Conservation (phyloP, 1,140 invertebrate species). For the Helicoverpa zea region DNA sequence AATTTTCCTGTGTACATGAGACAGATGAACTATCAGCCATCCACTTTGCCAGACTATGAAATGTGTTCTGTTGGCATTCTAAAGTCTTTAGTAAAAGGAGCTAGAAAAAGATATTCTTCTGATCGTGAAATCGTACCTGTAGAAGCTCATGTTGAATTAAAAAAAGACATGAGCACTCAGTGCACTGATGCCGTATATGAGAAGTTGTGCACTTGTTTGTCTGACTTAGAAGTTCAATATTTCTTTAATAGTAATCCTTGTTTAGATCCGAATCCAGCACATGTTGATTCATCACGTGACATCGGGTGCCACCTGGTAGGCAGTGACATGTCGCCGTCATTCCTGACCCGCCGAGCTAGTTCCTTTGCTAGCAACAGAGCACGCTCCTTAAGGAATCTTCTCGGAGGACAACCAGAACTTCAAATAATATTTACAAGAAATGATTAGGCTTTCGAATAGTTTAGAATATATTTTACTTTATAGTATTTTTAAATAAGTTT, state of each 20-base stretch:
- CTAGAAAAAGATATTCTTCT: constrained; percentile 52
- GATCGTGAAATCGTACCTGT: constrained; percentile 25
- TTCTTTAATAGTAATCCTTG: background rate
- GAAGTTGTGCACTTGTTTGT: constrained; percentile 71
- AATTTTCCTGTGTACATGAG: constrained; percentile 79
- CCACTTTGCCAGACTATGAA: constrained; percentile 73
- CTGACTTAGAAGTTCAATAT: constrained; percentile 51
- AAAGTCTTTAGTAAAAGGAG: constrained; percentile 67
- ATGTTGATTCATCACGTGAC: too few relatives aligned
- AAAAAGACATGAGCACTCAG: constrained; percentile 66
- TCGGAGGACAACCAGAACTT: constrained; percentile 51
- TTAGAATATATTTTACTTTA: constrained; percentile 10
- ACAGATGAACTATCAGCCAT: constrained; percentile 62
- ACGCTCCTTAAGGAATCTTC: constrained; percentile 55
- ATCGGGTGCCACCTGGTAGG: background rate
- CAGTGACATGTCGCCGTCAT: constrained; percentile 53
- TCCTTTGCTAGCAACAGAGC: constrained; percentile 54
- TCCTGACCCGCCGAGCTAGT: constrained; percentile 51
- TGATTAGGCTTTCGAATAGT: constrained; percentile 38
- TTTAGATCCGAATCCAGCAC: background rate
- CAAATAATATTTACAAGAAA: constrained; percentile 56
- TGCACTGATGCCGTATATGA: constrained; percentile 73
- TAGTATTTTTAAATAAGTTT: constrained; percentile 16
- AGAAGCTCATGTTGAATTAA: constrained; percentile 60
- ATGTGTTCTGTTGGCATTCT: constrained; percentile 65